These are phyloP conservation scores for Pagetopsis macropterus DNA, from an alignment of 2,797 vertebrate species.

Conservation along the genomic window DNA sequence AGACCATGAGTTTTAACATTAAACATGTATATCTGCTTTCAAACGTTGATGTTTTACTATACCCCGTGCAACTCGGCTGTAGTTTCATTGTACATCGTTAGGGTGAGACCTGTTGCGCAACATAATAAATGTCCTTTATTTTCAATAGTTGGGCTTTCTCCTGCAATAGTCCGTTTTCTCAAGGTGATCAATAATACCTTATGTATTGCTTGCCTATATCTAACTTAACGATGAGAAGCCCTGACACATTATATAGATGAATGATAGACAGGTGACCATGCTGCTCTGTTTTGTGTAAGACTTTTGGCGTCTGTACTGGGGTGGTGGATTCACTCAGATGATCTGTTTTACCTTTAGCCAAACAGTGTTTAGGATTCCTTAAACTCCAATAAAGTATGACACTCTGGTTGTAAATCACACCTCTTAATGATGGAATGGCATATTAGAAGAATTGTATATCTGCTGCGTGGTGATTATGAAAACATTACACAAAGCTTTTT, in stretches of 20 bases:
- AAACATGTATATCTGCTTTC: neutral
- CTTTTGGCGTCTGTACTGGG: constrained; percentile 40
- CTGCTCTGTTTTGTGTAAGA: constrained; percentile 27
- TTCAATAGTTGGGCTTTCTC: constrained; percentile 17
- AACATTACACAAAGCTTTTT: constrained; percentile 51
- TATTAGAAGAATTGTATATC: constrained; percentile 66
- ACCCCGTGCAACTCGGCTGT: neutral
- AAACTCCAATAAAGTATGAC: constrained; percentile 63
- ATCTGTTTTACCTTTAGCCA: constrained; percentile 57
- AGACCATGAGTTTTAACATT: neutral
- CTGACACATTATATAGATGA: neutral
- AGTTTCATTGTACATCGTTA: constrained; percentile 13
- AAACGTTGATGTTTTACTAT: constrained; percentile 44
- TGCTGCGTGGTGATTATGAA: constrained; percentile 62
- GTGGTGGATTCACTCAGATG: constrained; percentile 57
- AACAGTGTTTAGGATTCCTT: constrained; percentile 53
- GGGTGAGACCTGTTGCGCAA: constrained; percentile 81
- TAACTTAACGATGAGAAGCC: neutral
- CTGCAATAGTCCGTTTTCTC: constrained; percentile 4
- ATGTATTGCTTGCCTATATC: neutral
- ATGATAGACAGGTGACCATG: neutral
- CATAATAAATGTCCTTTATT: constrained; percentile 37
- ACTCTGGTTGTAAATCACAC: constrained; percentile 54
- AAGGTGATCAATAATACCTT: constrained; percentile 10
- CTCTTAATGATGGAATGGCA: constrained; percentile 54